Evolutionary conservation across 2,113 vertebrate genomes (phyloP), one percentile per base, ranked within the genome.

Genomic region (Tachuris rubrigastra): DNA sequence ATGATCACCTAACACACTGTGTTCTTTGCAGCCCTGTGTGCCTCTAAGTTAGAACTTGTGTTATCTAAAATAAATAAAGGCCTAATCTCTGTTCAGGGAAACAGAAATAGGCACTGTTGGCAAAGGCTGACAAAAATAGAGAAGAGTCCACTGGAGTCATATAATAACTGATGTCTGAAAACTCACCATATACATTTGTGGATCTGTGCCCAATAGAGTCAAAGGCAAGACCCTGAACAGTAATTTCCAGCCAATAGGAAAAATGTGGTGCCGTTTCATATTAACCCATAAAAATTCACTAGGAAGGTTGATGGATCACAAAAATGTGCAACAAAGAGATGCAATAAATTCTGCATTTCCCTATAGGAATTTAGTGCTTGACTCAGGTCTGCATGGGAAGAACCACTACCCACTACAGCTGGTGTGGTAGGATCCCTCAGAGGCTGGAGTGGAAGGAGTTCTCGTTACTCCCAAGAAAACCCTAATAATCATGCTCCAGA

Each of bases 371-470:
- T 42, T 28, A 81, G 8, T 37, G 16, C 17, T 50, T 71, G 19
- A 81, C 60, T 85, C 84, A 85, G 25, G 5, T 12, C 17, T 84
- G 17, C 42, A 55, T 8, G 53, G n/a, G 14, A 93, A 91, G 47
- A 63, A 47, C 9, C 18, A 35, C 15, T 46, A 19, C 12, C 14
- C 42, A 27, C 28, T 86, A 10, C 0, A 0, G 10, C 0, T 60
- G 9, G 31, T 28, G 20, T 13, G 46, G 24, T 8, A 73, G 85
- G 23, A 33, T 28, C 24, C 4, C 14, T 91, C 60, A 59, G 14
- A 60, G 22, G 6, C 19, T 72, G 15, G 24, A 73, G 31, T 31
- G 10, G 46, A 79, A 90, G 46, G 19, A 86, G 4, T 62, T 77
- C 20, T 84, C 12, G 41, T 37, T 3, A 65, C 15, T 86, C n/a